phyloP scores from a whole-genome alignment of 2,888 invertebrate species.

The Meta bourneti region DNA sequence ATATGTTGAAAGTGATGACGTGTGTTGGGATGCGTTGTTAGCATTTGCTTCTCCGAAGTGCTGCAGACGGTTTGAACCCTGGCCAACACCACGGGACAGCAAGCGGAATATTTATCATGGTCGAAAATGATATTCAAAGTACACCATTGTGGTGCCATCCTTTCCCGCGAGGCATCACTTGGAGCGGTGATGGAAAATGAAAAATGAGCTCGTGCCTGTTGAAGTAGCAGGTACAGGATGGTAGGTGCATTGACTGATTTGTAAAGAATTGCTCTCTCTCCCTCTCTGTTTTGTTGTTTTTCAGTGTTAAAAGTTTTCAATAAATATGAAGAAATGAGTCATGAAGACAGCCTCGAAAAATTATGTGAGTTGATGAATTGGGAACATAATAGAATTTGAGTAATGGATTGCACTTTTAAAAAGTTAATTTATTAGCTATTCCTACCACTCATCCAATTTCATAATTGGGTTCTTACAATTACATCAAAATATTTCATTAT shows the following conservation, averaged over 20 bases:
- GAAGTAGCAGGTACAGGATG: conserved; percentile 14
- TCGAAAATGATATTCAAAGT: conserved; percentile 57
- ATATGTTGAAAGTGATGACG: conserved; percentile 65
- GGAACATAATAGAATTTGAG: neutral
- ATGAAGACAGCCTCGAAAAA: neutral
- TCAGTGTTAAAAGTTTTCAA: neutral
- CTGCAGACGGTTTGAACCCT: conserved; percentile 39
- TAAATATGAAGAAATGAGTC: neutral
- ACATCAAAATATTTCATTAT: too few species aligned
- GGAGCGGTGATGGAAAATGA: neutral
- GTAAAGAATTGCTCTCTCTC: neutral
- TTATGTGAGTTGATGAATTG: neutral
- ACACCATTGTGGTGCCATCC: conserved; percentile 1
- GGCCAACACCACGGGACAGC: conserved; percentile 20
- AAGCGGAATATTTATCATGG: conserved; percentile 60
- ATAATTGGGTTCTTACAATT: too few species aligned
- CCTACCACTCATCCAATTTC: too few species aligned
- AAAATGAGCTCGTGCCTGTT: conserved; percentile 22
- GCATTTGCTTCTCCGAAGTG: conserved; percentile 24
- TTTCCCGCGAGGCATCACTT: conserved; percentile 17
- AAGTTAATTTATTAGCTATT: too few species aligned
- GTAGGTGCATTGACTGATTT: too few species aligned
- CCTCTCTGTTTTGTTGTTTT: neutral
- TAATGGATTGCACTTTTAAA: neutral
- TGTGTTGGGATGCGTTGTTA: conserved; percentile 56